These are phyloP conservation scores for Crocodylus rhombifer DNA, from an alignment of 2,797 vertebrate species.

Conservation along the genomic window DNA sequence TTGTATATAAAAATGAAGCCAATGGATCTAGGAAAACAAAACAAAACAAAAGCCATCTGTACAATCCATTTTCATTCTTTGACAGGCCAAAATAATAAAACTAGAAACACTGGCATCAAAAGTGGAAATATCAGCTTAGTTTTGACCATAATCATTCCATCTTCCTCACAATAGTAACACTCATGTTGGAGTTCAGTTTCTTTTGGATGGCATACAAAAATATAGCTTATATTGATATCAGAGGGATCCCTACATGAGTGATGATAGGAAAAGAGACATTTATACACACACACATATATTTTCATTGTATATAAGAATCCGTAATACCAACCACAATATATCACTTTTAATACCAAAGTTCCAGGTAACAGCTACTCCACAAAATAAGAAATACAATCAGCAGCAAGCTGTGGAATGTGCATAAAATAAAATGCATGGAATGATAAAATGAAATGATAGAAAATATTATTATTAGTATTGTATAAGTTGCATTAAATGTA, in stretches of 20 bases:
- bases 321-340: background rate
- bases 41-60: background rate
- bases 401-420: background rate
- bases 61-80: constrained; percentile 55
- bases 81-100: constrained; percentile 46
- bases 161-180: background rate
- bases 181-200: background rate
- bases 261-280: background rate
- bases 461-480: accelerated
- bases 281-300: background rate
- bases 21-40: background rate
- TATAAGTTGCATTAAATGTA: background rate
- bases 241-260: background rate
- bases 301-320: background rate
- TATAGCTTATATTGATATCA: constrained; percentile 1
- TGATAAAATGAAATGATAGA: background rate
- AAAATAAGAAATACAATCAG: background rate
- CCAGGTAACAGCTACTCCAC: background rate
- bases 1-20: constrained; percentile 20
- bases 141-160: constrained; percentile 38
- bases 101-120: constrained; percentile 12
- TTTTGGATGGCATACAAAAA: background rate
- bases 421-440: background rate
- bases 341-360: background rate
- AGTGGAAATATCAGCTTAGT: constrained; percentile 43